Percentiles rank a stretch among this genome's conserved stretches.
phyloP scores from a whole-genome alignment of 2,888 invertebrate species.

The Lithophane semibrunnea region DNA sequence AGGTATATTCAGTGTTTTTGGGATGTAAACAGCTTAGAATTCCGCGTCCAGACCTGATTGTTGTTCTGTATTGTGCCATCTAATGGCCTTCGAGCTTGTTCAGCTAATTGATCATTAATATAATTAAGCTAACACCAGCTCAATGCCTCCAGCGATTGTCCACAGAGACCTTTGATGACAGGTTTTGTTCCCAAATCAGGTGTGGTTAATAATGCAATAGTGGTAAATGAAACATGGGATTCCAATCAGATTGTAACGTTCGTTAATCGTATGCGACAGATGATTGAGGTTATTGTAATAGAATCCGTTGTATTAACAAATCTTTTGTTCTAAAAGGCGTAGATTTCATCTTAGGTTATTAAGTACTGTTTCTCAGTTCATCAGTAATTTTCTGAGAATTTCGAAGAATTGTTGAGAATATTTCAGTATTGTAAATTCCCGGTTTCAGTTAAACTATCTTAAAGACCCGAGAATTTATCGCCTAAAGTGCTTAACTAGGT shows the following conservation, averaged over 20 bases:
- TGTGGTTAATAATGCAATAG: conserved; percentile 52
- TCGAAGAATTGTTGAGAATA: conserved; percentile 4
- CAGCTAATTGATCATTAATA: conserved; percentile 61
- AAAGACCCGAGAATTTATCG: conserved; percentile 30
- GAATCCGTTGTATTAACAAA: not conserved
- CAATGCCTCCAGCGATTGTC: conserved; percentile 50
- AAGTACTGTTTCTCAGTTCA: not conserved
- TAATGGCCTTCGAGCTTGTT: conserved; percentile 47
- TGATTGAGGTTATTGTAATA: conserved; percentile 40
- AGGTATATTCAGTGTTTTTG: not conserved
- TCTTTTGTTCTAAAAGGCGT: conserved; percentile 12
- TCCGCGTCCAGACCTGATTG: conserved; percentile 18
- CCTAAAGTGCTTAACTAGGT: conserved; percentile 33
- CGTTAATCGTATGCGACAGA: conserved; percentile 29
- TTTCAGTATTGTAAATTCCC: conserved; percentile 10
- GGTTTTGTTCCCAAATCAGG: conserved; percentile 58
- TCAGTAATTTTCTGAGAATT: not conserved
- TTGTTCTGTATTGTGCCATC: conserved; percentile 20
- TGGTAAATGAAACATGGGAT: conserved; percentile 41
- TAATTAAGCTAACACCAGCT: conserved; percentile 52
- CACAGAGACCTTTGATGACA: conserved; percentile 44
- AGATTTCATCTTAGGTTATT: not conserved
- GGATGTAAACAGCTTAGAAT: conserved; percentile 9
- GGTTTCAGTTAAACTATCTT: conserved; percentile 17
- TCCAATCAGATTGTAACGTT: conserved; percentile 45